These are phyloP conservation scores for Neofelis nebulosa DNA, from an alignment of 2,113 vertebrate genomes.

Conservation along the genomic window DNA sequence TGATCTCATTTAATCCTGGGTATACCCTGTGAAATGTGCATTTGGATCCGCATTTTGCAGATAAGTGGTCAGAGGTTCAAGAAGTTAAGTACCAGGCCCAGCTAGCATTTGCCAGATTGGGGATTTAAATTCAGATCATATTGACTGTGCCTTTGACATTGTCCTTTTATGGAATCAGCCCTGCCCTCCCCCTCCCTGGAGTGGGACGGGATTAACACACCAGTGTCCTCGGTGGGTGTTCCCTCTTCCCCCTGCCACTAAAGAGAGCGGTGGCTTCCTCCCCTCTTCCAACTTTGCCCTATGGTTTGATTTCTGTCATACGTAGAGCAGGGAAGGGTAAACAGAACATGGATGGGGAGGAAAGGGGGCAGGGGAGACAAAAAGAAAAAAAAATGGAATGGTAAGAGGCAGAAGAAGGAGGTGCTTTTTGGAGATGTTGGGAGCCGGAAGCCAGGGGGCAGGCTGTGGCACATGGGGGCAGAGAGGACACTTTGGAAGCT, in stretches of 20 bases:
- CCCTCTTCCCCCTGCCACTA: accelerated
- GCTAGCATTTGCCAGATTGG: background rate
- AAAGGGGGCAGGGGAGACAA: background rate
- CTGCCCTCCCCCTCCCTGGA: background rate
- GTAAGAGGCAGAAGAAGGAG: background rate
- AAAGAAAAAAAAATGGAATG: background rate
- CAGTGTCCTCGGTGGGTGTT: accelerated
- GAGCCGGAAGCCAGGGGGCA: background rate
- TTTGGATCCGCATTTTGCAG: background rate
- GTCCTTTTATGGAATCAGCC: background rate
- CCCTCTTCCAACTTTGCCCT: background rate
- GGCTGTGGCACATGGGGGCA: background rate
- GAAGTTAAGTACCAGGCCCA: background rate
- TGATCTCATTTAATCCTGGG: background rate
- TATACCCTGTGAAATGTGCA: background rate
- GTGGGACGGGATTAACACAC: background rate
- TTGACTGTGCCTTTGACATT: background rate
- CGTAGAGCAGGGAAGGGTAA: background rate
- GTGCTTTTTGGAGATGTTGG: background rate
- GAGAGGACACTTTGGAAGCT: background rate
- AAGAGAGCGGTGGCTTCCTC: no score
- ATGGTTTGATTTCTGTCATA: background rate
- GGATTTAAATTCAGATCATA: background rate
- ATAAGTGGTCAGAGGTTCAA: background rate
- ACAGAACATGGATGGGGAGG: background rate